A percentile compares a stretch with the other conserved stretches of the same genome.
phyloP scores from a whole-genome alignment of 2,113 vertebrate genomes.

The Indicator indicator region DNA sequence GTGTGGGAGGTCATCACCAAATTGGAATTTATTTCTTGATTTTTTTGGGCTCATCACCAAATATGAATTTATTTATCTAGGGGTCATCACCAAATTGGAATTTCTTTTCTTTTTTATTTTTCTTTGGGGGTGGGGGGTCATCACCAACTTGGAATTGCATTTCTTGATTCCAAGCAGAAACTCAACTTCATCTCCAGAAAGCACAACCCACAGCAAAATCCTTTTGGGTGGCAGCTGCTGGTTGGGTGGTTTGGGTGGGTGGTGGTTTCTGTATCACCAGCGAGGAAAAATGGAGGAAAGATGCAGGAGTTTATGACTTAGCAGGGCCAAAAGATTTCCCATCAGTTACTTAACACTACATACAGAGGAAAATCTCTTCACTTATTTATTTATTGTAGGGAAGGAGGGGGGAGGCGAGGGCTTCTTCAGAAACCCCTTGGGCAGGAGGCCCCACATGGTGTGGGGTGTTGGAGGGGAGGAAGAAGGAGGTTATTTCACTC shows the following conservation, averaged over 20 bases:
- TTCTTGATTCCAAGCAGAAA: too few relatives aligned
- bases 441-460: neutral
- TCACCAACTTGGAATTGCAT: too few relatives aligned
- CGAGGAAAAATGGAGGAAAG: neutral
- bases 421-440: neutral
- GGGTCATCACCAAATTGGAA: too few relatives aligned
- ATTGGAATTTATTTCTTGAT: too few relatives aligned
- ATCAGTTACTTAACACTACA: neutral
- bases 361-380: constrained; percentile 15
- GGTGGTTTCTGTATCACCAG: neutral
- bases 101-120: too few relatives aligned
- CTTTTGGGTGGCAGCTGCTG: neutral
- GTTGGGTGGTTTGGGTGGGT: neutral
- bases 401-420: neutral
- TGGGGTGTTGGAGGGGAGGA: neutral
- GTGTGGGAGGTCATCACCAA: too few relatives aligned
- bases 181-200: neutral
- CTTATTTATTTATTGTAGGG: constrained; percentile 27
- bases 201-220: neutral
- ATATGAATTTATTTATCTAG: too few relatives aligned
- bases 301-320: neutral
- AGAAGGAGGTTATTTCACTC: neutral
- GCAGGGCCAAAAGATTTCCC: neutral
- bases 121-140: too few relatives aligned
- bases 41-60: too few relatives aligned